Base-by-base conservation (phyloP, 2,113 vertebrate genomes). In the Cyanistes caeruleus region DNA sequence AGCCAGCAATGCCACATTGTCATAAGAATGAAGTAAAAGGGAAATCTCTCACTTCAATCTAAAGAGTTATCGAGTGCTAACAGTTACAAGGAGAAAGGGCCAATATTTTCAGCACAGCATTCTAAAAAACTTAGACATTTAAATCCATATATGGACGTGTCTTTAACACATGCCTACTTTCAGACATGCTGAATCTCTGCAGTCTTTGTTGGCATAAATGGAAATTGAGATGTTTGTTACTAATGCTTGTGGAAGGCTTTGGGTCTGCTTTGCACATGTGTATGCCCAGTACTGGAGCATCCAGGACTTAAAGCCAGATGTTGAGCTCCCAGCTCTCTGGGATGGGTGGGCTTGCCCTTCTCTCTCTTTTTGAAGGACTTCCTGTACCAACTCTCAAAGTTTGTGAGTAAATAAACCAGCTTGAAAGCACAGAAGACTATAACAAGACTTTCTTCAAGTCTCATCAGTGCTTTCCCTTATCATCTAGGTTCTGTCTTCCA, bases 131-230 rank as follows among this genome's bases (percentile, higher is more conserved):
- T 4, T 55, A 16, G 64, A 39, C 37, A 60, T 90, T 88, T 90
- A 72, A 93, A 64, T 84, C 96, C 80, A 84, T 89, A 68, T 93
- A 92, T 78, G 88, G 95, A 59, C 1, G 5, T 33, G 22, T 58
- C 8, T 4, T 92, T 92, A 93, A 56, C 79, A 86, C 55, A 91
- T 73, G 88, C 37, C 56, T 94, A 17, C 80, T 93, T 86, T 95
- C 79, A 86, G 76, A 49, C 79, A 72, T 58, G 31, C 49, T 48
- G 51, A 59, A 74, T 90, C 60, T 68, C 35, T 84, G 72, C 48
- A 84, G 90, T 52, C 49, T 23, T 58, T 49, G 33, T 30, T 88
- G 93, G 93, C 93, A 93, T 89, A 93, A 92, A 92, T 84, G 92
- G 93, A 90, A 92, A 70, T 53, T 0, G 1, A 84, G 56, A 56